A percentile compares a stretch with the other conserved stretches of the same genome.
Evolutionary conservation across 2,888 invertebrate genomes (phyloP).

Genomic region (Cenopis cana): DNA sequence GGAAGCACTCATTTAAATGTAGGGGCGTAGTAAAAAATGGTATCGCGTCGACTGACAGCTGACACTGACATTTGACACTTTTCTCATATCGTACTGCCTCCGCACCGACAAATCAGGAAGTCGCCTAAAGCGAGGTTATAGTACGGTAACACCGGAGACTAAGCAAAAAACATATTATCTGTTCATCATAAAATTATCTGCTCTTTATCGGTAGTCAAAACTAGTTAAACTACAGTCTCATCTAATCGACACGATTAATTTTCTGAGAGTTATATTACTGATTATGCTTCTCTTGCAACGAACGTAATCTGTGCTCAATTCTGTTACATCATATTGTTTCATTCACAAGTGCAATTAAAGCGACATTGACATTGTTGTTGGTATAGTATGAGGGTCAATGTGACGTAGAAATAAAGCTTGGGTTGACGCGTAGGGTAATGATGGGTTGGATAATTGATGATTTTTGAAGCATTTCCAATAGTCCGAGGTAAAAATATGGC

Average conservation of each 20-base stretch:
- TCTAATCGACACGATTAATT: neutral
- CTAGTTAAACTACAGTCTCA: neutral
- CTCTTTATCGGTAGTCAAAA: neutral
- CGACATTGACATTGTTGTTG: constrained; percentile 32
- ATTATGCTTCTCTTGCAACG: constrained; percentile 20
- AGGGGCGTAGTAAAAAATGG: no score
- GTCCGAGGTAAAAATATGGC: neutral
- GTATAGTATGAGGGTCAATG: neutral
- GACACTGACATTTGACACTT: no score
- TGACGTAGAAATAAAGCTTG: neutral
- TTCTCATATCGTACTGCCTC: no score
- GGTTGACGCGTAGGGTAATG: no score
- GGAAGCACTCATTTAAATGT: no score
- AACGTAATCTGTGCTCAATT: constrained; percentile 49
- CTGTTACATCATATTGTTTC: constrained; percentile 45
- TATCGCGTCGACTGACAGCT: no score
- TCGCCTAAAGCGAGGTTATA: no score
- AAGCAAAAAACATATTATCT: no score
- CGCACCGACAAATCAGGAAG: no score
- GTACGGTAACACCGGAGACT: neutral
- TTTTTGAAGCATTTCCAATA: neutral
- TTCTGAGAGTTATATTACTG: constrained; percentile 19
- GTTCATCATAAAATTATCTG: neutral
- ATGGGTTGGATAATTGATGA: neutral
- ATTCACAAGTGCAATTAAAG: constrained; percentile 36